phyloP scores from a whole-genome alignment of 2,797 vertebrate genomes.

The Cephalopachus bancanus region DNA sequence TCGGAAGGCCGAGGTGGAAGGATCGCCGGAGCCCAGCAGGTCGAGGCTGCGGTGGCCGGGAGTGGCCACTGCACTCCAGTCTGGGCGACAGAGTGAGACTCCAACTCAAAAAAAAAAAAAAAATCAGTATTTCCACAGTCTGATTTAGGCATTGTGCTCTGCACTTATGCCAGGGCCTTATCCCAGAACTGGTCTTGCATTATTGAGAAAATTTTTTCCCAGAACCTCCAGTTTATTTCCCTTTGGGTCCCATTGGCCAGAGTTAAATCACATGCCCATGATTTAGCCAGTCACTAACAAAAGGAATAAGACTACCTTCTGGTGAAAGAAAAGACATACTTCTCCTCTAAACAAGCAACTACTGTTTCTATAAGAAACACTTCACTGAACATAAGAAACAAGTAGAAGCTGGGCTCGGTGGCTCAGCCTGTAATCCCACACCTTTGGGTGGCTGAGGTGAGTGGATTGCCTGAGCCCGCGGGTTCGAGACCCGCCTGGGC shows the following conservation, averaged over 20 bases:
- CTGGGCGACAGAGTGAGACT: no score
- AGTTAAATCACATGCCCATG: neutral
- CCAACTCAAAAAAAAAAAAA: no score
- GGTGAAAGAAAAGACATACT: neutral
- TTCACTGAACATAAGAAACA: slow-evolving; percentile 6
- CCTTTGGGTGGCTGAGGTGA: no score
- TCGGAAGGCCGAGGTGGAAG: no score
- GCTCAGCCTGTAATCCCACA: no score
- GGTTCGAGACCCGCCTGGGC: no score
- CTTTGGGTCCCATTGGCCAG: neutral
- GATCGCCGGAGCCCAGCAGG: no score
- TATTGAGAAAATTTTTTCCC: slow-evolving; percentile 27
- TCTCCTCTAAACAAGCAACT: slow-evolving; percentile 12
- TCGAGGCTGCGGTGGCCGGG: no score
- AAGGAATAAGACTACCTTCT: neutral
- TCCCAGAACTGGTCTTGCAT: neutral
- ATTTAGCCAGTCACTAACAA: neutral
- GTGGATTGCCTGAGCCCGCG: no score
- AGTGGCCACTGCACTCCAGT: no score
- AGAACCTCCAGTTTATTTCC: neutral
- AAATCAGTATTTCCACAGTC: neutral
- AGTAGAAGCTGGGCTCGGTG: no score
- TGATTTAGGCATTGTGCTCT: neutral
- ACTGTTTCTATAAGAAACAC: slow-evolving; percentile 28
- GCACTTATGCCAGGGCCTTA: neutral